Evolutionary conservation across 2,888 invertebrate genomes (phyloP).

Genomic region (Cheilosia pagana): DNA sequence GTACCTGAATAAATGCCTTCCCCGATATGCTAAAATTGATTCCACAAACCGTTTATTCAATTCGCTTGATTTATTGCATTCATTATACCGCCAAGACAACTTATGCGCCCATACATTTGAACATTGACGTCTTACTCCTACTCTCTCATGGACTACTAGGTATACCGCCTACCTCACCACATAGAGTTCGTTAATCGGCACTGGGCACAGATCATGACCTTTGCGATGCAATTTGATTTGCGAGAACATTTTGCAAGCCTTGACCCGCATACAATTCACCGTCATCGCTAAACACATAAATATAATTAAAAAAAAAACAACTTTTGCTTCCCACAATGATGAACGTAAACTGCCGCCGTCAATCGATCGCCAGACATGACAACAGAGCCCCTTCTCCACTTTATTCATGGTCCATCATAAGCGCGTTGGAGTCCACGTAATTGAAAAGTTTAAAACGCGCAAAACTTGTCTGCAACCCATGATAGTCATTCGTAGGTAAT

Average conservation of each 20-base stretch:
- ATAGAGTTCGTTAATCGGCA: background rate
- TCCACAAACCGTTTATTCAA: too few relatives aligned
- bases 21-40: too few relatives aligned
- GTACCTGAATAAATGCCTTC: too few relatives aligned
- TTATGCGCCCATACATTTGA: background rate
- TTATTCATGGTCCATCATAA: conserved; percentile 1
- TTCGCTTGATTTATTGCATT: too few relatives aligned
- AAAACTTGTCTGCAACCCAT: conserved; percentile 40
- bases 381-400: background rate
- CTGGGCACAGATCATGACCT: conserved; percentile 38
- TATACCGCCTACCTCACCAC: background rate
- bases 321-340: conserved; percentile 28
- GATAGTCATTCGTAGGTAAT: conserved; percentile 14
- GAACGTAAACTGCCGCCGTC: conserved; percentile 5
- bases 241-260: conserved; percentile 30
- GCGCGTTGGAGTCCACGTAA: conserved; percentile 34
- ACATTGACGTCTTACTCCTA: background rate
- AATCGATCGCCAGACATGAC: conserved; percentile 45
- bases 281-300: background rate
- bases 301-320: background rate
- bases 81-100: too few relatives aligned
- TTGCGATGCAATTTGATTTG: conserved; percentile 19
- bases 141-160: background rate
- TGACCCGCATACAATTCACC: conserved; percentile 34
- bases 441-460: conserved; percentile 4